A percentile compares a stretch with the other conserved stretches of the same genome.
Conservation (phyloP, 2,888 invertebrate genomes). For the Ormyrus nitidulus region DNA sequence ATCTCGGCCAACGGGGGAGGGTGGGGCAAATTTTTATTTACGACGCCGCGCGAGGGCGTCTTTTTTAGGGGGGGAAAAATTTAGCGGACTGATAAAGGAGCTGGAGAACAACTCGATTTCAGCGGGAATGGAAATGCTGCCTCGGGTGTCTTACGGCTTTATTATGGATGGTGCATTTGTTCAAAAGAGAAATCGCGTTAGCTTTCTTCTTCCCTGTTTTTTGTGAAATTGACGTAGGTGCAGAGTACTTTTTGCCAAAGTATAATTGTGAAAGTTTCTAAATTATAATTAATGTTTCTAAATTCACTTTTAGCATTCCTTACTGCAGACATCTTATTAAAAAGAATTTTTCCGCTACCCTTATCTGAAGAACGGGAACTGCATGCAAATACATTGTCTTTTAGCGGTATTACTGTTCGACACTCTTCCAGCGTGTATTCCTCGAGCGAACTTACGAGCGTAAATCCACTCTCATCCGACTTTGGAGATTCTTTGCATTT, state of each 20-base stretch:
- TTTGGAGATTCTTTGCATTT: constrained; percentile 2
- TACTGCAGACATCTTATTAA: no score
- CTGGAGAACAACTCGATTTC: constrained; percentile 19
- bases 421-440: constrained; percentile 5
- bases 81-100: constrained; percentile 23
- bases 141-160: not conserved
- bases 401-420: no score
- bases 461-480: constrained; percentile 19
- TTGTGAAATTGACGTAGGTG: not conserved
- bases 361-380: no score
- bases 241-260: no score
- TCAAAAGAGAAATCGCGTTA: not conserved
- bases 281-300: no score
- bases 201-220: not conserved
- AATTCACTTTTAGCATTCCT: no score
- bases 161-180: no score
- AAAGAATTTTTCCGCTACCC: no score
- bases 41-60: not conserved
- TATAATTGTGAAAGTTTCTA: no score
- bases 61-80: constrained; percentile 13
- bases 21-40: constrained; percentile 24
- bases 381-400: no score
- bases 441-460: not conserved
- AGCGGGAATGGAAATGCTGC: not conserved
- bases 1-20: not conserved